phyloP scores from a whole-genome alignment of 2,888 invertebrate species.

The Trichopoda pennipes region DNA sequence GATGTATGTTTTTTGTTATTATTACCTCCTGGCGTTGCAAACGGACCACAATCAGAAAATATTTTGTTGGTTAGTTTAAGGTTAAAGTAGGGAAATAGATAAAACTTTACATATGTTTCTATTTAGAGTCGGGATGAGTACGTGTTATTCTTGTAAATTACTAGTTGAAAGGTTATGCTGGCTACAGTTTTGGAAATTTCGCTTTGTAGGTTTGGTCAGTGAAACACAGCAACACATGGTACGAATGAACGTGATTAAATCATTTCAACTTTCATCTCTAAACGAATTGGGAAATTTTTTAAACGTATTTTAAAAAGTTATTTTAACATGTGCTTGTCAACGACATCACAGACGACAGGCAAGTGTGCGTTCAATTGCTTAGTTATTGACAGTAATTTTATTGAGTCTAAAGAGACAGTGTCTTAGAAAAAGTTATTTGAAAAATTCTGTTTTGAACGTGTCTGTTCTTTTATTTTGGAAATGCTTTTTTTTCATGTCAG shows the following conservation, averaged over 20 bases:
- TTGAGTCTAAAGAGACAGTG: constrained; percentile 21
- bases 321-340: constrained; percentile 33
- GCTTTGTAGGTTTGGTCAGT: constrained; percentile 38
- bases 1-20: constrained; percentile 39
- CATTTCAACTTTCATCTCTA: background rate
- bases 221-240: constrained; percentile 6
- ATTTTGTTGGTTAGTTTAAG: constrained; percentile 24
- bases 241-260: constrained; percentile 20
- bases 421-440: background rate
- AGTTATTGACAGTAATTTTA: constrained; percentile 6
- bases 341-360: background rate
- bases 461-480: background rate
- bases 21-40: constrained; percentile 4
- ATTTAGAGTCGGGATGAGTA: constrained; percentile 16
- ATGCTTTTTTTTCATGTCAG: background rate
- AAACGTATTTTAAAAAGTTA: background rate
- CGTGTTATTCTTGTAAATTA: constrained; percentile 18
- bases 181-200: constrained; percentile 18
- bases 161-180: constrained; percentile 3
- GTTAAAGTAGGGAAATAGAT: constrained; percentile 11
- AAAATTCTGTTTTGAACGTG: constrained; percentile 11
- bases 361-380: constrained; percentile 14
- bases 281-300: constrained; percentile 26
- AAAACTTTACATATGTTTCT: constrained; percentile 24
- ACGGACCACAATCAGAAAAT: constrained; percentile 36